Evolutionary conservation across 2,888 invertebrate species (phyloP).

Genomic region (Mythimna ferrago): DNA sequence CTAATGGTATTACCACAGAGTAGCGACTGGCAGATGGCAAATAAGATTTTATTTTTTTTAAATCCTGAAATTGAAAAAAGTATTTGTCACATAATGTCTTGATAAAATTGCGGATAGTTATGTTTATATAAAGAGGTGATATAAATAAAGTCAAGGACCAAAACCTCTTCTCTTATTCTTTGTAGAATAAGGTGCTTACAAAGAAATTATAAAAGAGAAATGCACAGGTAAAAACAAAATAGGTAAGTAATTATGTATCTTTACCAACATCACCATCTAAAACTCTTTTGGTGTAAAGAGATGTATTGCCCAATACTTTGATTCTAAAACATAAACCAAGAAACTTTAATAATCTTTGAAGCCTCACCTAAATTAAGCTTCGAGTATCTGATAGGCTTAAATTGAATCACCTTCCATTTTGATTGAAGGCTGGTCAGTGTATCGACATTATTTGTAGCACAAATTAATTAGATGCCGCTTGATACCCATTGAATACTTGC

Average conservation of each 20-base stretch:
- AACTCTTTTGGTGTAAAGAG: background rate
- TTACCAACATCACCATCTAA: too few species aligned
- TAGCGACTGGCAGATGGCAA: conserved; percentile 59
- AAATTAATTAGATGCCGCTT: conserved; percentile 78
- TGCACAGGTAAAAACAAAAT: background rate
- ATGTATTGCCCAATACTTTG: background rate
- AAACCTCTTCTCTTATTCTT: background rate
- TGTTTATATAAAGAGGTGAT: background rate
- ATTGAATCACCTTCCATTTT: conserved; percentile 79
- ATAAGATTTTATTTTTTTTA: background rate
- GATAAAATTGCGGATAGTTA: background rate
- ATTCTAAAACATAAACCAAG: background rate
- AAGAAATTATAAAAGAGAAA: background rate
- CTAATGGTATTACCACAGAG: conserved; percentile 79
- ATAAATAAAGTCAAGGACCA: background rate
- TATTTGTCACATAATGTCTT: background rate
- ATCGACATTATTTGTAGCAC: conserved; percentile 74
- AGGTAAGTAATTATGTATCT: too few species aligned
- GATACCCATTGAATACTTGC: conserved; percentile 58
- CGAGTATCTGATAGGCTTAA: conserved; percentile 77
- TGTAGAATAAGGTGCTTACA: background rate
- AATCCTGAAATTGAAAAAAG: background rate
- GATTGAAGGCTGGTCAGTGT: conserved; percentile 79
- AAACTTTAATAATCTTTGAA: conserved; percentile 61
- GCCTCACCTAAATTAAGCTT: conserved; percentile 68